phyloP scores from a whole-genome alignment of 2,113 vertebrate genomes.

The Prinia subflava region DNA sequence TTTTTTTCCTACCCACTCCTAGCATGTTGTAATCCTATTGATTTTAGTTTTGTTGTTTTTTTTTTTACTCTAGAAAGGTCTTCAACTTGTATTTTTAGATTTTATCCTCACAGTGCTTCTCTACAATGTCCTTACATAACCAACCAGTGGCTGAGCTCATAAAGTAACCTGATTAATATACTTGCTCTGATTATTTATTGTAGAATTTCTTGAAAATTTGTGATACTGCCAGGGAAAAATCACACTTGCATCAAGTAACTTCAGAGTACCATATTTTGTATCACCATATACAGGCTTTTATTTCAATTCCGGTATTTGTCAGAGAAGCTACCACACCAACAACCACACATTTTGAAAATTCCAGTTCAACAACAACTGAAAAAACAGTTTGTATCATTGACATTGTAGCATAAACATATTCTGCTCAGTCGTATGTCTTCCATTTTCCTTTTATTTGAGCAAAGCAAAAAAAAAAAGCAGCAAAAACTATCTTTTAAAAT shows the following conservation, averaged over 20 bases:
- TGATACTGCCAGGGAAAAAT: conserved; percentile 1
- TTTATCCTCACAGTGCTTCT: not conserved
- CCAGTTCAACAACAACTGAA: conserved; percentile 52
- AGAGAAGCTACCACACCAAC: conserved; percentile 33
- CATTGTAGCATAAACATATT: conserved; percentile 46
- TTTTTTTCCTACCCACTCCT: not conserved
- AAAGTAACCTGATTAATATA: not conserved
- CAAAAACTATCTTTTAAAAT: conserved; percentile 1
- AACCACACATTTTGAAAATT: conserved; percentile 40
- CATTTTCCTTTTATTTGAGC: conserved; percentile 26
- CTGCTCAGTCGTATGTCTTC: conserved; percentile 47
- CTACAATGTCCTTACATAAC: not conserved
- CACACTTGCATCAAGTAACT: conserved; percentile 2
- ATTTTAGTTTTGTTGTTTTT: not conserved
- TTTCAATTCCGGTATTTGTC: conserved; percentile 30
- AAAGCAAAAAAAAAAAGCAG: not conserved
- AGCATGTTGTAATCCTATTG: not conserved
- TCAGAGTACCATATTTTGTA: conserved; percentile 8
- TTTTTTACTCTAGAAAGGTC: not conserved
- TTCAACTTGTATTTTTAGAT: not conserved
- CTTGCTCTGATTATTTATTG: not conserved
- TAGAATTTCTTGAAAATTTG: not conserved
- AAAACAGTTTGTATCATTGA: conserved; percentile 57
- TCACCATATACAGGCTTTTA: not conserved
- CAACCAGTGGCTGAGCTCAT: not conserved